Conservation (phyloP, 2,888 invertebrate species). For the Meandrusa payeni region DNA sequence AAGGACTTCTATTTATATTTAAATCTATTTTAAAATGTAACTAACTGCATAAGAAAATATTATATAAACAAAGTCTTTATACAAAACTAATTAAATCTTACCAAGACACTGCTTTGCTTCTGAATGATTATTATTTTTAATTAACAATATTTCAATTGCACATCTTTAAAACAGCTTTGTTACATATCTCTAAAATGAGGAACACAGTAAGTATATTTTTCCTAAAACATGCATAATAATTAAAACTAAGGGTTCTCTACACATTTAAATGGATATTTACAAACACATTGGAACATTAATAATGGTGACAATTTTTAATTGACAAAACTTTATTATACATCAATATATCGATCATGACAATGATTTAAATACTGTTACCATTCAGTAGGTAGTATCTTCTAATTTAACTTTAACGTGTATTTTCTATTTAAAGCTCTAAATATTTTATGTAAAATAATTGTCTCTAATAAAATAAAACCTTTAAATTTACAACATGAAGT, state of each 20-base stretch:
- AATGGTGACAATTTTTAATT: slow-evolving; percentile 17
- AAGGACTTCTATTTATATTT: too few species aligned
- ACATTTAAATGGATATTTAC: slow-evolving; percentile 14
- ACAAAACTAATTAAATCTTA: too few species aligned
- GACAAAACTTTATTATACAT: slow-evolving; percentile 16
- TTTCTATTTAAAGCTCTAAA: slow-evolving; percentile 24
- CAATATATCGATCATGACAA: slow-evolving; percentile 3
- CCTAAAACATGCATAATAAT: background rate
- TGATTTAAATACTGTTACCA: background rate
- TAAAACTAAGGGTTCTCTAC: slow-evolving; percentile 10
- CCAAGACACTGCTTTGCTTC: too few species aligned
- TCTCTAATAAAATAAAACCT: too few species aligned
- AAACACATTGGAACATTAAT: slow-evolving; percentile 9
- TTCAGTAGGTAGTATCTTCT: background rate
- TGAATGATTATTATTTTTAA: too few species aligned
- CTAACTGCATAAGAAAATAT: too few species aligned
- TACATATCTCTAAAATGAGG: slow-evolving; percentile 6
- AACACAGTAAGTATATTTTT: slow-evolving; percentile 3
- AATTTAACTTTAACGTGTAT: slow-evolving; percentile 1
- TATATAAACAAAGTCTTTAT: too few species aligned
- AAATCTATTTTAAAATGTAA: too few species aligned
- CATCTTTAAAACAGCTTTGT: too few species aligned
- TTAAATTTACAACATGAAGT: too few species aligned
- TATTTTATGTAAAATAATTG: slow-evolving; percentile 8
- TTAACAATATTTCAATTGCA: too few species aligned